A percentile compares a stretch with the other conserved stretches of the same genome.
Evolutionary conservation across 1,140 invertebrate species (phyloP).

Genomic region (Megalonaias nervosa): DNA sequence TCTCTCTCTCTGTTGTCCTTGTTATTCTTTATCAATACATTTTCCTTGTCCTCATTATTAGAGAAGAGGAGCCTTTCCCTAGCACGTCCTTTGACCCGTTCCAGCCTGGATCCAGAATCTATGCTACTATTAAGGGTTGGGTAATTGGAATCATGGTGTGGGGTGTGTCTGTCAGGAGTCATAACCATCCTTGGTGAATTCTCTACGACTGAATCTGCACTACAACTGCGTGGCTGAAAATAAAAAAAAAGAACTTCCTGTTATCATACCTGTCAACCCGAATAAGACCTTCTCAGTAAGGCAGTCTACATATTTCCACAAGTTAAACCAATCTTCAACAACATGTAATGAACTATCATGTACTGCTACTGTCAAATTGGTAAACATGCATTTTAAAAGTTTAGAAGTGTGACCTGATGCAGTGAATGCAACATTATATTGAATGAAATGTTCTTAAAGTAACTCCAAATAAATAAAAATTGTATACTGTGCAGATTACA

Average conservation of each 20-base stretch:
- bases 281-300: no score
- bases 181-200: conserved; percentile 17
- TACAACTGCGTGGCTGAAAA: conserved; percentile 40
- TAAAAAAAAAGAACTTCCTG: background rate
- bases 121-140: conserved; percentile 2
- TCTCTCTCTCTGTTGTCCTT: conserved; percentile 61
- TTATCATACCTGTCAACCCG: background rate
- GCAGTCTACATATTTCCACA: no score
- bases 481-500: no score
- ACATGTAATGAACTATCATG: no score
- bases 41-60: conserved; percentile 24
- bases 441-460: no score
- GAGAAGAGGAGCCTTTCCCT: conserved; percentile 53
- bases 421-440: no score
- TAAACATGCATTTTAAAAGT: no score
- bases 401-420: no score
- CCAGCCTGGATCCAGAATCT: conserved; percentile 16
- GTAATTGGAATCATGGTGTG: conserved; percentile 22
- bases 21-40: conserved; percentile 36
- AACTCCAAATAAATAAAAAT: no score
- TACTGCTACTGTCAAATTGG: no score
- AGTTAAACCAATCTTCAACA: no score
- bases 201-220: conserved; percentile 36
- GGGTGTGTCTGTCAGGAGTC: conserved; percentile 8
- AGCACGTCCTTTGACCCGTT: conserved; percentile 44